Conservation (phyloP, 2,113 vertebrate species). For the Zapus hudsonius region DNA sequence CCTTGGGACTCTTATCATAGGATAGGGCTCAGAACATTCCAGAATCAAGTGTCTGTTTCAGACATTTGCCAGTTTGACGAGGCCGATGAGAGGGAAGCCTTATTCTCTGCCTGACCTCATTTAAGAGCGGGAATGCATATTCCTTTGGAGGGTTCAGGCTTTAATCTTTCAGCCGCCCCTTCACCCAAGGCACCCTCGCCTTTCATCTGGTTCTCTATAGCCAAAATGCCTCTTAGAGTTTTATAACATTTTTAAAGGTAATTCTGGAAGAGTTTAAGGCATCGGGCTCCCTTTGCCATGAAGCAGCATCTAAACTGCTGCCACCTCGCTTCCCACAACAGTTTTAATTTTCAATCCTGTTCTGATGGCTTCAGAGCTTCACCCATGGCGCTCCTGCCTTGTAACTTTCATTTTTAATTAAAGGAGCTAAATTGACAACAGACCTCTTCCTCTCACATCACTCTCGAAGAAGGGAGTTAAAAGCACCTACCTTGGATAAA, state of each 20-base stretch:
- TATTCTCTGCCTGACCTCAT: slow-evolving; percentile 62
- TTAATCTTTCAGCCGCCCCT: slow-evolving; percentile 62
- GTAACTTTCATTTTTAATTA: slow-evolving; percentile 89
- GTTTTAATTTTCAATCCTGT: slow-evolving; percentile 85
- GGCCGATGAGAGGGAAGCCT: not conserved
- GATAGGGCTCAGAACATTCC: not conserved
- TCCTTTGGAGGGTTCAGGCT: slow-evolving; percentile 29
- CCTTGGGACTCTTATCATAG: not conserved
- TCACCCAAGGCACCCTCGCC: slow-evolving; percentile 50
- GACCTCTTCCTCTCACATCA: slow-evolving; percentile 85
- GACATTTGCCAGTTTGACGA: not conserved
- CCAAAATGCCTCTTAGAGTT: slow-evolving; percentile 66
- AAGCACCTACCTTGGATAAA: slow-evolving; percentile 81
- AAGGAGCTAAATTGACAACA: slow-evolving; percentile 87
- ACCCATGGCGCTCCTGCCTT: slow-evolving; percentile 85
- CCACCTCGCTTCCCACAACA: slow-evolving; percentile 76
- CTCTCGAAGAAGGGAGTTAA: slow-evolving; percentile 84
- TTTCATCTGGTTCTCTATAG: slow-evolving; percentile 67
- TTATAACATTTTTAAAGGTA: slow-evolving; percentile 58
- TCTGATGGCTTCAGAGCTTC: slow-evolving; percentile 83
- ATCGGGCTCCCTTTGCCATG: slow-evolving; percentile 76
- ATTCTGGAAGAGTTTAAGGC: slow-evolving; percentile 69
- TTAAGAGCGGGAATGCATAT: slow-evolving; percentile 42
- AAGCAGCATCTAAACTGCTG: slow-evolving; percentile 79
- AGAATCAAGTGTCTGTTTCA: slow-evolving; percentile 1